phyloP scores from a whole-genome alignment of 2,113 vertebrate genomes.

The Crotalus tigris region DNA sequence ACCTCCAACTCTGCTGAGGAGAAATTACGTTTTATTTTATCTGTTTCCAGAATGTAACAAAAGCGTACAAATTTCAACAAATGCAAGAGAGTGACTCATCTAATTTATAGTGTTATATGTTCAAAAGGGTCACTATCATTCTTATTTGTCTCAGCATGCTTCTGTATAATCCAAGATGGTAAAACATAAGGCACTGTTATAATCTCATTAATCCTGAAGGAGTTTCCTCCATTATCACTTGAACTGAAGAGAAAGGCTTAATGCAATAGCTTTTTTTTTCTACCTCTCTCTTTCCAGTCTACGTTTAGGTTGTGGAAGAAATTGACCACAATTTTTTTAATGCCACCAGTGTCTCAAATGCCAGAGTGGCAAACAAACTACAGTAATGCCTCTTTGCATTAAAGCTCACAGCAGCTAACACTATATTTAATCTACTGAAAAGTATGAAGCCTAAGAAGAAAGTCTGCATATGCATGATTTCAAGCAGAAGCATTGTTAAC shows the following conservation, averaged over 20 bases:
- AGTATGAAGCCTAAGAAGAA: not conserved
- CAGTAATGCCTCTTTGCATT: not conserved
- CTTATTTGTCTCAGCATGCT: slow-evolving; percentile 10
- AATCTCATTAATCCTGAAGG: slow-evolving; percentile 15
- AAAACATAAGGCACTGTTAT: not conserved
- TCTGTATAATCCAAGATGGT: not conserved
- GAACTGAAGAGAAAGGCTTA: not conserved
- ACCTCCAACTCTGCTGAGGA: not conserved
- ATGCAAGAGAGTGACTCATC: not conserved
- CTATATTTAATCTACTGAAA: not conserved
- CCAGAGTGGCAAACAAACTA: not conserved
- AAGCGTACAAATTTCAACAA: not conserved
- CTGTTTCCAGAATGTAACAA: not conserved
- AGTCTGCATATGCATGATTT: not conserved
- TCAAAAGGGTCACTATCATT: not conserved
- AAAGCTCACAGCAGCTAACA: not conserved
- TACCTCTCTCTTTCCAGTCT: too few species aligned
- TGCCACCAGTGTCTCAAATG: not conserved
- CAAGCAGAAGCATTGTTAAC: not conserved
- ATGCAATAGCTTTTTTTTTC: not conserved
- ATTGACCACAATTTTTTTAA: not conserved
- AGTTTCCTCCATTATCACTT: slow-evolving; percentile 13
- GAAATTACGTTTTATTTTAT: not conserved
- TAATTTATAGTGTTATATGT: not conserved
- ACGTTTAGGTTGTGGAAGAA: not conserved